Evolutionary conservation across 2,888 invertebrate species (phyloP).

Genomic region (Neoscelio sp.): DNA sequence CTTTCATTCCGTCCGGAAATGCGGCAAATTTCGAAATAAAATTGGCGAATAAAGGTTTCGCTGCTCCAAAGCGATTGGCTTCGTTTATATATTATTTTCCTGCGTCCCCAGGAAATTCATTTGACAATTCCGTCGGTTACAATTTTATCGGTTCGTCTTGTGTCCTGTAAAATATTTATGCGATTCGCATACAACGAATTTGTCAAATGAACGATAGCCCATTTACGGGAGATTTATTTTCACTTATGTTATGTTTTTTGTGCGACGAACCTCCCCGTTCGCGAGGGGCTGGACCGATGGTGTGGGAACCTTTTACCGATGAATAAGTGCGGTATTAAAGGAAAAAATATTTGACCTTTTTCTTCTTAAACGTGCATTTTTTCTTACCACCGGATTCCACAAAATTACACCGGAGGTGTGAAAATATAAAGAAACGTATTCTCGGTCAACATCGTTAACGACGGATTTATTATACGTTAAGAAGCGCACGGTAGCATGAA

Average conservation of each 20-base stretch:
- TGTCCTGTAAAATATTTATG: conserved; percentile 19
- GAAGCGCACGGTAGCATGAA: conserved; percentile 1
- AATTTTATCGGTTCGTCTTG: neutral
- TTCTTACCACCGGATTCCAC: too few species aligned
- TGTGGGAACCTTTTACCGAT: conserved; percentile 6
- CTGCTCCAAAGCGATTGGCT: too few species aligned
- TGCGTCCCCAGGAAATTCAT: neutral
- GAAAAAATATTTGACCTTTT: conserved; percentile 41
- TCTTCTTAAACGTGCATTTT: conserved; percentile 28
- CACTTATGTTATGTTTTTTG: conserved; percentile 41
- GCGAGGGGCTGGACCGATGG: neutral
- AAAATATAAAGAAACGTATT: conserved; percentile 12
- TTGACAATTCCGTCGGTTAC: neutral
- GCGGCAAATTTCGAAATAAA: neutral
- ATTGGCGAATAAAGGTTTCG: too few species aligned
- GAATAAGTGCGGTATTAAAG: conserved; percentile 54
- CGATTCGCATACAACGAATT: too few species aligned
- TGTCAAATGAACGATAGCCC: neutral
- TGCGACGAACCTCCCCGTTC: conserved; percentile 3
- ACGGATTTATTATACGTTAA: conserved; percentile 21
- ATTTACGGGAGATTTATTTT: conserved; percentile 54
- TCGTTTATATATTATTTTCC: neutral
- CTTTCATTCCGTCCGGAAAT: neutral
- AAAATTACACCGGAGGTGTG: conserved; percentile 10
- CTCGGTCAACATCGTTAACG: conserved; percentile 5